phyloP scores from a whole-genome alignment of 2,113 vertebrate genomes.

The Plotosus lineatus region DNA sequence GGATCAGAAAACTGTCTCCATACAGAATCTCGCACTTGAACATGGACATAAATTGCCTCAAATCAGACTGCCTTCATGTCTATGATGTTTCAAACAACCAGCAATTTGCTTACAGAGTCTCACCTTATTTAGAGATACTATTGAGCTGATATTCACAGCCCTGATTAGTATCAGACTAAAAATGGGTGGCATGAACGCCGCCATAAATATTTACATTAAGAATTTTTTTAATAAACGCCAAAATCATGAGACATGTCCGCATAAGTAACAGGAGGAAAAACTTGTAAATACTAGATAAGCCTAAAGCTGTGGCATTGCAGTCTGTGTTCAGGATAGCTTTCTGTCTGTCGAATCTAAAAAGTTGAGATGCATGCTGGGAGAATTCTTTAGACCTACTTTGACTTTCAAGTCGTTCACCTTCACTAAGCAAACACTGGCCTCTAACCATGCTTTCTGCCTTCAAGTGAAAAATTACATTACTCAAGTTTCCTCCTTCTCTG shows the following conservation, averaged over 20 bases:
- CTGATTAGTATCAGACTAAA: neutral
- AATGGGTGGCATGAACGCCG: neutral
- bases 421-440: constrained; percentile 40
- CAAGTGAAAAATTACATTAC: constrained; percentile 31
- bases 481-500: constrained; percentile 7
- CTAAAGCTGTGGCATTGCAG: neutral
- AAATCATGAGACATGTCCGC: neutral
- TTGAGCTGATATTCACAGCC: neutral
- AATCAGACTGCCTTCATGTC: neutral
- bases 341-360: constrained; percentile 19
- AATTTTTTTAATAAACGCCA: neutral
- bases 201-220: neutral
- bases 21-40: neutral
- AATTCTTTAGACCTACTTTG: constrained; percentile 25
- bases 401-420: constrained; percentile 45
- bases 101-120: neutral
- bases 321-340: neutral
- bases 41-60: neutral
- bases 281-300: neutral
- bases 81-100: constrained; percentile 8
- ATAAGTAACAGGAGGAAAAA: neutral
- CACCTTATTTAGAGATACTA: constrained; percentile 6
- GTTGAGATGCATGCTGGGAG: neutral
- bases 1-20: neutral
- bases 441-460: constrained; percentile 34